Evolutionary conservation across 2,888 invertebrate species (phyloP).

Genomic region (Melangyna quadrimaculata): DNA sequence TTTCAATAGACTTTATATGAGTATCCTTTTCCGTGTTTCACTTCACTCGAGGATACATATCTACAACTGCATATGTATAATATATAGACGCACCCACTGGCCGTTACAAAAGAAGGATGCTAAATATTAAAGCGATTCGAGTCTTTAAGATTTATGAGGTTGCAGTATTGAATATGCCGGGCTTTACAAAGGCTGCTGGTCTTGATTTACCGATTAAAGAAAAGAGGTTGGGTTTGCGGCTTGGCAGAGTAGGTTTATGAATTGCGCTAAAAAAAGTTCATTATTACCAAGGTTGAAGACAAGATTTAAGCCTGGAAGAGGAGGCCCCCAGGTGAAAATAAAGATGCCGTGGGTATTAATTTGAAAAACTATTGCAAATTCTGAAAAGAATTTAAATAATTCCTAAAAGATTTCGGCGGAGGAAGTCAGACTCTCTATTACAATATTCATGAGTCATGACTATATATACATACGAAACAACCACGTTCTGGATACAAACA

Average conservation of each 20-base stretch:
- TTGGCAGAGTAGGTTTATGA: background rate
- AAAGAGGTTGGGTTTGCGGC: background rate
- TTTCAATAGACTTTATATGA: constrained; percentile 23
- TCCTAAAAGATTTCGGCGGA: too few relatives aligned
- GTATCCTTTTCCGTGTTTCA: constrained; percentile 25
- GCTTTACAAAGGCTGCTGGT: background rate
- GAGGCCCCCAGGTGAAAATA: too few relatives aligned
- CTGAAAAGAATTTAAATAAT: too few relatives aligned
- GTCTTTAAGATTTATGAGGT: constrained; percentile 36
- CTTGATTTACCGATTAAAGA: constrained; percentile 27
- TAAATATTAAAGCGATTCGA: constrained; percentile 39
- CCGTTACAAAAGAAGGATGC: background rate
- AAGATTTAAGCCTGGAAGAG: too few relatives aligned
- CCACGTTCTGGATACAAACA: too few relatives aligned
- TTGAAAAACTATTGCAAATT: too few relatives aligned
- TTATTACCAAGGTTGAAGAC: too few relatives aligned
- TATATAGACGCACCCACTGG: background rate
- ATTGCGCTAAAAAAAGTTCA: too few relatives aligned
- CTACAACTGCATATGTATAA: background rate
- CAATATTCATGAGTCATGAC: too few relatives aligned
- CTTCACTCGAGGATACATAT: background rate
- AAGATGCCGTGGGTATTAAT: too few relatives aligned
- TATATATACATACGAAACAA: too few relatives aligned
- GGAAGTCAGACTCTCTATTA: too few relatives aligned
- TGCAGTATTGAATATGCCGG: constrained; percentile 34